A percentile compares a stretch with the other conserved stretches of the same genome.
These are phyloP conservation scores for Drosophila mulleri DNA, from an alignment of 2,888 invertebrate species.

Conservation along the genomic window DNA sequence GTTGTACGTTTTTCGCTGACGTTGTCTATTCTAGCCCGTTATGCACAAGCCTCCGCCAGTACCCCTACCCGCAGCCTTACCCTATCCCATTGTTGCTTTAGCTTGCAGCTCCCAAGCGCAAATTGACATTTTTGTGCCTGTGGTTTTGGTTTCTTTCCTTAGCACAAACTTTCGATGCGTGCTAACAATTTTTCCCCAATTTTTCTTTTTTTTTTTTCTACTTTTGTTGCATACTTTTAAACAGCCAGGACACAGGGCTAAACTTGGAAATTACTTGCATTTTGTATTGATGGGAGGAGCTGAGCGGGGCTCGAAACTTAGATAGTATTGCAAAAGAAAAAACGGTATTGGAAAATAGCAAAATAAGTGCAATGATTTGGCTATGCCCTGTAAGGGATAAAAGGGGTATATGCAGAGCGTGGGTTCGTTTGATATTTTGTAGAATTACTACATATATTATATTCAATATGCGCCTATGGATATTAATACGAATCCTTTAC, in stretches of 20 bases:
- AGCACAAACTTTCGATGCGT: conserved; percentile 63
- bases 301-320: background rate
- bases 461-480: too few relatives aligned
- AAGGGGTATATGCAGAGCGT: background rate
- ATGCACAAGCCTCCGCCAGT: background rate
- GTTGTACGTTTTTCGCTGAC: conserved; percentile 65
- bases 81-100: conserved; percentile 16
- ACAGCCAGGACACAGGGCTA: conserved; percentile 54
- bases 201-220: background rate
- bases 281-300: conserved; percentile 42
- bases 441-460: too few relatives aligned
- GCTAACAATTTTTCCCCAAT: conserved; percentile 65
- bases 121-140: conserved; percentile 79
- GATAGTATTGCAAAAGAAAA: conserved; percentile 11
- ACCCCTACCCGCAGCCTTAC: background rate
- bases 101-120: conserved; percentile 67
- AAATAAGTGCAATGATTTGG: conserved; percentile 33
- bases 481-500: too few relatives aligned
- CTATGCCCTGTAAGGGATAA: conserved; percentile 5
- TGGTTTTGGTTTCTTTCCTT: conserved; percentile 48
- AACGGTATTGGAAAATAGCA: conserved; percentile 54
- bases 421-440: background rate
- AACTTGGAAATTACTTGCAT: conserved; percentile 76
- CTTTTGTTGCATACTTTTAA: conserved; percentile 54
- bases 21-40: conserved; percentile 43